Base-by-base conservation (phyloP, 1,140 invertebrate genomes). In the Helicoverpa armigera region DNA sequence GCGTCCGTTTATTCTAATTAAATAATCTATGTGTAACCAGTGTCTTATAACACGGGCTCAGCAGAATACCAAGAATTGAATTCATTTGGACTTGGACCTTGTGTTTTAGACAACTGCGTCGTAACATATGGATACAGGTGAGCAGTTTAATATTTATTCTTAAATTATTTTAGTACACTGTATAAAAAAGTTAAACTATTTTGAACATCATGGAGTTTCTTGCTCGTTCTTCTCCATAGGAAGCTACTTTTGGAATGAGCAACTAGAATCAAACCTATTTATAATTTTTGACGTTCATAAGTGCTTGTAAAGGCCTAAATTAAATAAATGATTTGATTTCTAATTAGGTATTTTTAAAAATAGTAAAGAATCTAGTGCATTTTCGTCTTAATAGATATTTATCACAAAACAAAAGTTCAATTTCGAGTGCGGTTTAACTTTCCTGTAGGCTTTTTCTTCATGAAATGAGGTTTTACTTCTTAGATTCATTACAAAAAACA, bases 51-150 rank as follows among this genome's bases (percentile, higher is more conserved):
- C 81, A 48, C 16, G 61, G 4, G 29, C 31, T 79, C 81, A 79
- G 70, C 82, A 73, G 82, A 80, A 85, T 82, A 50, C 60, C 65
- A 29, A 82, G 82, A 65, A 58, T 86, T 81, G 58, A 80, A 86
- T 83, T 81, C 23, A 56, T 79, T 31, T 61, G 35, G 67, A 79
- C 63, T 85, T 84, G 84, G 87, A 88, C 84, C 87, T 87, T 87
- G 83, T 78, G 79, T 76, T 51, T 70, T 18, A 54, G 2, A 12
- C n/a, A 2, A 54, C 43, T 31, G 53, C 60, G 60, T 31, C 61
- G 60, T 61, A 48, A 65, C 16, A 29, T 10, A 77, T 53, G 53
- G 70, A 58, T 53, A 16, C 75, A 65, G 75, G 75, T 77, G 60
- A 77, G 61, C 61, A 16, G 16, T 65, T 10, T 16, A 12, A 31